These are phyloP conservation scores for Oncorhynchus keta DNA, from an alignment of 2,113 vertebrate genomes.

Conservation along the genomic window DNA sequence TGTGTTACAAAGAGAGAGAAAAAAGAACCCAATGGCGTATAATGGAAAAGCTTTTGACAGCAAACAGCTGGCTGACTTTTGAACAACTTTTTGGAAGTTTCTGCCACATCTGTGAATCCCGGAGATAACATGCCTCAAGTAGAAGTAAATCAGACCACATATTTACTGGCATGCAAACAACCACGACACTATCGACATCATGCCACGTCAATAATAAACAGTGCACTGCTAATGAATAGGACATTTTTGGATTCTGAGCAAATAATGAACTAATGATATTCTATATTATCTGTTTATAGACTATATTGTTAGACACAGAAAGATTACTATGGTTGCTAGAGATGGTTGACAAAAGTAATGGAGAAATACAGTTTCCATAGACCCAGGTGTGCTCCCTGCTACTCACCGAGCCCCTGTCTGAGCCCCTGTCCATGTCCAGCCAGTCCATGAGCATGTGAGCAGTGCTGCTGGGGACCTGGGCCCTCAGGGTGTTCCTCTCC, in stretches of 20 bases:
- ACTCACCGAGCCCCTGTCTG: constrained; percentile 77
- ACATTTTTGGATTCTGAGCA: too few relatives aligned
- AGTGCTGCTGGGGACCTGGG: constrained; percentile 81
- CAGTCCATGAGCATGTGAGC: constrained; percentile 80
- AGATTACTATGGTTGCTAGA: too few relatives aligned
- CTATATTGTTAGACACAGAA: too few relatives aligned
- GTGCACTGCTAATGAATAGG: too few relatives aligned
- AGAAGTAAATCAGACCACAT: too few relatives aligned
- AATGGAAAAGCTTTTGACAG: background rate
- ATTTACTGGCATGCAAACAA: too few relatives aligned
- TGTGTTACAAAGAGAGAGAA: background rate
- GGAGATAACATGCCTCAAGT: background rate
- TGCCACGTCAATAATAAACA: too few relatives aligned
- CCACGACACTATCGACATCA: too few relatives aligned
- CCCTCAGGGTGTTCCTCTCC: constrained; percentile 77
- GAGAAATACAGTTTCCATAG: background rate
- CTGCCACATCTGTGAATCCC: background rate
- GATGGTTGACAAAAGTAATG: background rate
- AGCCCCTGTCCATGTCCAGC: constrained; percentile 69
- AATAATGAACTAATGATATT: too few relatives aligned
- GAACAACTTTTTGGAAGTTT: background rate
- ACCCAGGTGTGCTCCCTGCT: background rate
- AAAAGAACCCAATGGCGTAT: background rate
- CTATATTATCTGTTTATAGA: too few relatives aligned
- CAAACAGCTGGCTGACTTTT: background rate